Percentiles rank a stretch among this genome's conserved stretches.
phyloP scores from a whole-genome alignment of 2,113 vertebrate species.

The Heteronetta atricapilla region DNA sequence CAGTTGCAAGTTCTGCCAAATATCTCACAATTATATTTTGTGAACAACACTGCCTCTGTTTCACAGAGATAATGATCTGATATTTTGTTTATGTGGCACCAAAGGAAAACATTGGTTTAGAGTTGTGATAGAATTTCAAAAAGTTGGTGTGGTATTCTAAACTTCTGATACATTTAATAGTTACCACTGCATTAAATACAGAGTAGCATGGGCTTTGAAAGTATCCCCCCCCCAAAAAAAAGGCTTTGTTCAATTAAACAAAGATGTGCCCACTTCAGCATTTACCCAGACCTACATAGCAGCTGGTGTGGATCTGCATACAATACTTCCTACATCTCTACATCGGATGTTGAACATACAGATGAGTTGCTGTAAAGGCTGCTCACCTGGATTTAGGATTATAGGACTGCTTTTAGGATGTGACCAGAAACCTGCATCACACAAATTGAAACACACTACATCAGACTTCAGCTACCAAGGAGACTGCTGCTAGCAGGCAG shows the following conservation, averaged over 20 bases:
- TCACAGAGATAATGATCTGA: constrained; percentile 35
- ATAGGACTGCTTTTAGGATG: not conserved
- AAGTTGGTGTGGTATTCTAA: not conserved
- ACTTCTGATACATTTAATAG: not conserved
- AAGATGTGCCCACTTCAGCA: fast-evolving
- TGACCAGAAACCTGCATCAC: not conserved
- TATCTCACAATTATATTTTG: constrained; percentile 53
- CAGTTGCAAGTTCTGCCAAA: constrained; percentile 43
- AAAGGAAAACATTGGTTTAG: constrained; percentile 52
- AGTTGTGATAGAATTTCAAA: constrained; percentile 25
- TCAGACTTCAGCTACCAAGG: not conserved
- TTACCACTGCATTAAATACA: not conserved
- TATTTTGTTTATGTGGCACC: constrained; percentile 42
- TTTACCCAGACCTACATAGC: not conserved
- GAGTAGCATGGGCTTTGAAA: not conserved
- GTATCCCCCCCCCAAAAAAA: not conserved
- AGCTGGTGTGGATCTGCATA: not conserved
- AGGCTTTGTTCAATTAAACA: not conserved
- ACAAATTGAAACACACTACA: not conserved
- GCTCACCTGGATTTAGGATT: not conserved
- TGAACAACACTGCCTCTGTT: constrained; percentile 38
- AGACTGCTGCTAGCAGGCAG: not conserved
- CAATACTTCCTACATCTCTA: not conserved
- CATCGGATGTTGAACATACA: not conserved
- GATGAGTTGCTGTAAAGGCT: not conserved